A percentile compares a stretch with the other conserved stretches of the same genome.
Conservation (phyloP, 2,888 invertebrate genomes). For the Hylaea fasciaria region DNA sequence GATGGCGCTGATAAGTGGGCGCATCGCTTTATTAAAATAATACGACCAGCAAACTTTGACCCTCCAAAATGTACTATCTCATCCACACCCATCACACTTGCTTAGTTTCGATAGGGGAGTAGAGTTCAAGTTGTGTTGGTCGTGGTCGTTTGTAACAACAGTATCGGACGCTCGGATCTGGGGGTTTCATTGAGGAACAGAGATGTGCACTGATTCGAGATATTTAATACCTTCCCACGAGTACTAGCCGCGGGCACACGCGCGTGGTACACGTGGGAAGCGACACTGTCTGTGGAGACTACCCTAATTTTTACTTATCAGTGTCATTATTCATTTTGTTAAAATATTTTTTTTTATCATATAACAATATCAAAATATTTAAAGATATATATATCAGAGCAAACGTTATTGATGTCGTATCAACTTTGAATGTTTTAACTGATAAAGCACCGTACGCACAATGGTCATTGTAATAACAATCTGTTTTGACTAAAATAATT, state of each 20-base stretch:
- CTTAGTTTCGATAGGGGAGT: slow-evolving; percentile 44
- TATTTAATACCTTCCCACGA: slow-evolving; percentile 82
- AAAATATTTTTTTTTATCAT: too few relatives aligned
- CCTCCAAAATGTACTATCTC: slow-evolving; percentile 41
- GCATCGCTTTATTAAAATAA: slow-evolving; percentile 78
- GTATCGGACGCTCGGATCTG: slow-evolving; percentile 73
- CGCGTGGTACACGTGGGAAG: slow-evolving; percentile 53
- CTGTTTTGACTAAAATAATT: too few relatives aligned
- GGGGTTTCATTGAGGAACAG: slow-evolving; percentile 65
- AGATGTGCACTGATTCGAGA: slow-evolving; percentile 72
- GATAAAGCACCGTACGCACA: too few relatives aligned
- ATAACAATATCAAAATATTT: too few relatives aligned
- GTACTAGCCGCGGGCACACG: slow-evolving; percentile 67
- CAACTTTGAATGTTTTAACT: too few relatives aligned
- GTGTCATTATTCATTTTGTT: slow-evolving; percentile 10
- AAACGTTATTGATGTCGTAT: too few relatives aligned
- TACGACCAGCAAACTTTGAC: slow-evolving; percentile 59
- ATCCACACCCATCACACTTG: slow-evolving; percentile 9
- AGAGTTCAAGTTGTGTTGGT: slow-evolving; percentile 56
- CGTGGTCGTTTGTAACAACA: slow-evolving; percentile 53
- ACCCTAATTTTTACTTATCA: slow-evolving; percentile 34
- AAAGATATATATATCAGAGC: too few relatives aligned
- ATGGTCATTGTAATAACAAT: too few relatives aligned
- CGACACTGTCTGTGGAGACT: slow-evolving; percentile 40
- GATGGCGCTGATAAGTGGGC: slow-evolving; percentile 78